Percentiles rank a stretch among this genome's conserved stretches.
phyloP scores from a whole-genome alignment of 2,888 invertebrate genomes.

The Bimastos eiseni region DNA sequence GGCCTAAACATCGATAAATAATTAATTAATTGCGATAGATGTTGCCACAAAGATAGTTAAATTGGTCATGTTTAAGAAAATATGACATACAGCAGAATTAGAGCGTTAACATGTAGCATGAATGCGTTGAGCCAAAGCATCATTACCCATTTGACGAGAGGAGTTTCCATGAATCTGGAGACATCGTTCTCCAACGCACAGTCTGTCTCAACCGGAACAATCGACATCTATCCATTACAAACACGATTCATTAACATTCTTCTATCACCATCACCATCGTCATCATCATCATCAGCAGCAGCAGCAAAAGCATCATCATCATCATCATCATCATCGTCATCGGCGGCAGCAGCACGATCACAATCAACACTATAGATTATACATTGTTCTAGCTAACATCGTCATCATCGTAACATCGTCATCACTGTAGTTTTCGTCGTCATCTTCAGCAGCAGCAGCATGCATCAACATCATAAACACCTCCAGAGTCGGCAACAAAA shows the following conservation, averaged over 20 bases:
- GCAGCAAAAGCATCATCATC: neutral
- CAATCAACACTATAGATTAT: no score
- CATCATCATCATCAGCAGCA: neutral
- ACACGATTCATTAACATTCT: neutral
- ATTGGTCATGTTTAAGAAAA: no score
- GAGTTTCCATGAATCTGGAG: constrained; percentile 1
- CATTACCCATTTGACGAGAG: constrained; percentile 8
- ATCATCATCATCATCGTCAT: constrained; percentile 2
- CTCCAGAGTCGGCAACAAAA: no score
- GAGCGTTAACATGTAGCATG: no score
- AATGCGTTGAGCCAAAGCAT: no score
- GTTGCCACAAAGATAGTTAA: no score
- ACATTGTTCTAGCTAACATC: no score
- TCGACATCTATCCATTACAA: neutral
- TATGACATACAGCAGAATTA: no score
- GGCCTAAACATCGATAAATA: no score
- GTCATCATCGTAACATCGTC: neutral
- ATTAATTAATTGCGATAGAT: no score
- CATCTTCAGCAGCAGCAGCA: no score
- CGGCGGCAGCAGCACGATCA: neutral
- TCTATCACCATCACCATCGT: no score
- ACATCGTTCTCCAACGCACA: neutral
- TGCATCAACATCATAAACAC: neutral
- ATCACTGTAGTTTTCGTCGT: neutral
- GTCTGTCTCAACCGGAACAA: neutral